These are phyloP conservation scores for Apis dorsata DNA, from an alignment of 1,140 invertebrate species.

Conservation along the genomic window DNA sequence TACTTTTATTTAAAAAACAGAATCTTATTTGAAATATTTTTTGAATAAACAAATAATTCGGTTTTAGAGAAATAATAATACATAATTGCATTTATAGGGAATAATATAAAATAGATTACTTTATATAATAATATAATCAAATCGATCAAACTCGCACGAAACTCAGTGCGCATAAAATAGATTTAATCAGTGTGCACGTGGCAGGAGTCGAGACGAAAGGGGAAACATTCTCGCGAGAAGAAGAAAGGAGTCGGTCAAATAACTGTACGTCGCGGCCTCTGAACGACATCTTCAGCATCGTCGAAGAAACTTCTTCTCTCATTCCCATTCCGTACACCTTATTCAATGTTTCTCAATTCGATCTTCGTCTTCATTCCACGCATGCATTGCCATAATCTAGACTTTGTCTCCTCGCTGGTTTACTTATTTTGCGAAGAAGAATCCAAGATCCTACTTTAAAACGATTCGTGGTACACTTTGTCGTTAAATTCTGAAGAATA, in stretches of 20 bases:
- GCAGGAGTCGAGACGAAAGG: conserved; percentile 52
- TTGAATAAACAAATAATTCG: too few relatives aligned
- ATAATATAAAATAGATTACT: background rate
- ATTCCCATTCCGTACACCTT: conserved; percentile 54
- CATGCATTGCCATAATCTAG: background rate
- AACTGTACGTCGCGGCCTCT: conserved; percentile 78
- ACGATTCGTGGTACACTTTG: background rate
- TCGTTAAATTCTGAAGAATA: background rate
- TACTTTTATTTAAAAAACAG: too few relatives aligned
- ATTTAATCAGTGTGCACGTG: conserved; percentile 50
- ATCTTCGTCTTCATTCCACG: background rate
- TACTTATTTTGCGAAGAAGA: conserved; percentile 22
- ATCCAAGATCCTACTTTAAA: conserved; percentile 10
- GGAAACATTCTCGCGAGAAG: conserved; percentile 64
- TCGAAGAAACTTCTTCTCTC: conserved; percentile 55
- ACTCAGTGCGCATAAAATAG: background rate
- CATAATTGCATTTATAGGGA: too few relatives aligned
- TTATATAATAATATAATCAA: background rate
- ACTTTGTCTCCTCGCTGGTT: conserved; percentile 17
- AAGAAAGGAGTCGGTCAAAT: conserved; percentile 79
- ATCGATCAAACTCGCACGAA: background rate
- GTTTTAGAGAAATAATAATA: too few relatives aligned
- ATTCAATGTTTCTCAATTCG: conserved; percentile 15
- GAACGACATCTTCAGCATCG: conserved; percentile 75
- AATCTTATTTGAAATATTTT: too few relatives aligned